Base-by-base conservation (phyloP, 1,140 invertebrate genomes). In the Eulimnadia texana region DNA sequence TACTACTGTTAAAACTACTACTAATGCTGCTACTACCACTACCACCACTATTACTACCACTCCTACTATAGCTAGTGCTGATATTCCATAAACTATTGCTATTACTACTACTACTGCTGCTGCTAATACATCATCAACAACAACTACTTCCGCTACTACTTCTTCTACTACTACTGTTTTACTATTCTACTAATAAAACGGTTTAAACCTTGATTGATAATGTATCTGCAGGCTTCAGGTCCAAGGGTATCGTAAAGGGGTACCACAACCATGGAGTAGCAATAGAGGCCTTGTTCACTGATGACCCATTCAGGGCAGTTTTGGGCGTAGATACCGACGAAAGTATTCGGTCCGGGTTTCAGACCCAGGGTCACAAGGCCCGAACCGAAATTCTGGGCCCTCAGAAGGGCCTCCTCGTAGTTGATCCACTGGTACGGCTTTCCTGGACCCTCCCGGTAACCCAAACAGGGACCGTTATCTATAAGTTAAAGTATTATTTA, bases 251-350 rank as follows among this genome's bases (percentile, higher is more conserved):
- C 95, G 72, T 98, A 98, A 25, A 98, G 76, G 53, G 95, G 94
- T 28, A 98, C 91, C 54, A 96, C 81, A 19, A 95, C 88, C 82
- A 97, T 85, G 50, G 90, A 95, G 73, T 92, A 95, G 67, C 85
- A 86, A 71, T 94, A 95, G 62, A 88, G 89, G 9, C 84, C 93
- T 72, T 97, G 88, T 73, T 97, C 92, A n/a, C 87, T 84, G 58
- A 98, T 79, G 56, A 96, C 83, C 91, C 94, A 98, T 80, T 98
- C 93, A 1, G 89, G 88, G 71, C 87, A 90, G 74, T 98, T 98
- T 74, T 90, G 86, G 66, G 90, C 85, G 75, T 96, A 98, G 62
- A 98, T 88, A 64, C 93, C 92, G 62, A 98, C 79, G 68, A 88
- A 82, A 20, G 90, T 92, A 64, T 81, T 81, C 57, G 87, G 81